Base-by-base conservation (phyloP, 2,888 invertebrate species). In the Melanargia galathea region DNA sequence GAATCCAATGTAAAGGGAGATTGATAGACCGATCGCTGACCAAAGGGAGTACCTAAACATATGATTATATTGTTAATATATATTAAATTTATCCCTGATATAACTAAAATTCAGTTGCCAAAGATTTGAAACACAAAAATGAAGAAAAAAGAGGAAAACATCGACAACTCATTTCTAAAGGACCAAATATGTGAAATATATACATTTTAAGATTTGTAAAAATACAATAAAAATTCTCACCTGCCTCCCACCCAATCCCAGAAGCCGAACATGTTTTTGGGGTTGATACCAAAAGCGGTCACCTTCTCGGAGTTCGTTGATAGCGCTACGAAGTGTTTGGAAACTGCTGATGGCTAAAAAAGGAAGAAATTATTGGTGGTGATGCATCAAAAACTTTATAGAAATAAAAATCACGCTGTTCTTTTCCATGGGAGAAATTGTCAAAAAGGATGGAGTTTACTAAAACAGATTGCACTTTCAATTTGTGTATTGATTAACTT, bases 201-300 rank as follows among this genome's bases (percentile, higher is more conserved):
- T 18, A 26, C 35, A 40, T 43, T 38, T 18, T 45, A 8, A 38
- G 16, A 35, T 26, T 26, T 5, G 26, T 26, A 5, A 26, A 26
- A 5, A 26, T 3, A 18, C 7, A 0, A 43, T 18, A 43, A 0
- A 43, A 16, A 26, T 49, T 16, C 67, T 80, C 94, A 97, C 79
- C 99, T 95, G 73, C 99, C 99, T 38, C 99, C 99, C 49, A 99
- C 99, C 99, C 99, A 99, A 90, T 99, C 99, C 99, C 99, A 99
- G 89, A 99, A 99, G 22, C 96, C 99, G 91, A 99, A 99, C 98
- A 99, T 99, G 82, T 99, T 99, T 72, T 95, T 95, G 70, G 97
- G 94, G 83, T 98, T 97, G 76, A 99, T 99, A 16, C 99, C 99
- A 89, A 99, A 99, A 38, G 96, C 98, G 22, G 95, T 96, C n/a